phyloP scores from a whole-genome alignment of 2,888 invertebrate species.

The Chrysolina haemoptera region DNA sequence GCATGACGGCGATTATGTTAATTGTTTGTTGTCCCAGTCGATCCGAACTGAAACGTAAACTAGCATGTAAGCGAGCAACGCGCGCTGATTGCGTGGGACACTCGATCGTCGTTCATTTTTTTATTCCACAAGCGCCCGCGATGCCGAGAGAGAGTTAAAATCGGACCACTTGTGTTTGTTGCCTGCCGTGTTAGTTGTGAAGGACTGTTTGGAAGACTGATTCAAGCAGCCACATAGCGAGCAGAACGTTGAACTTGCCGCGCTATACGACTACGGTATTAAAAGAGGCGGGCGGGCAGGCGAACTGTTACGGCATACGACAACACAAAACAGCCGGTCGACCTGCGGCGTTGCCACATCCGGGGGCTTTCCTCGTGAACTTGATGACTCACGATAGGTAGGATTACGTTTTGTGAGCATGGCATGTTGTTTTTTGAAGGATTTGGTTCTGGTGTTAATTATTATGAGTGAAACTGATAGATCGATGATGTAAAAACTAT shows the following conservation, averaged over 20 bases:
- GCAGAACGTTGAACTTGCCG: constrained; percentile 65
- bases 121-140: constrained; percentile 36
- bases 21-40: constrained; percentile 51
- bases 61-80: constrained; percentile 48
- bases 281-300: constrained; percentile 47
- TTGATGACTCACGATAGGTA: constrained; percentile 32
- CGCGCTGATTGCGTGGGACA: constrained; percentile 54
- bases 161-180: constrained; percentile 57
- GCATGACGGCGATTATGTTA: constrained; percentile 47
- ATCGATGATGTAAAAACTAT: neutral
- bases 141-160: constrained; percentile 55
- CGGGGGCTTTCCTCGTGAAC: constrained; percentile 37
- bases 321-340: constrained; percentile 54
- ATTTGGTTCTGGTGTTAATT: neutral
- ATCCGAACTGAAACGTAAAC: constrained; percentile 43
- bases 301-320: constrained; percentile 55
- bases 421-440: constrained; percentile 9
- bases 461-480: neutral
- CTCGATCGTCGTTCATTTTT: constrained; percentile 30
- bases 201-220: constrained; percentile 57
- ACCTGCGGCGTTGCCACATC: constrained; percentile 47
- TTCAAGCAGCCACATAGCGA: constrained; percentile 65
- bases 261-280: constrained; percentile 44
- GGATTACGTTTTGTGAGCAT: constrained; percentile 19
- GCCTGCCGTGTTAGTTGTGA: constrained; percentile 52